Percentiles rank a stretch among this genome's conserved stretches.
Conservation (phyloP, 1,140 invertebrate species). For the Orchestia grillus region DNA sequence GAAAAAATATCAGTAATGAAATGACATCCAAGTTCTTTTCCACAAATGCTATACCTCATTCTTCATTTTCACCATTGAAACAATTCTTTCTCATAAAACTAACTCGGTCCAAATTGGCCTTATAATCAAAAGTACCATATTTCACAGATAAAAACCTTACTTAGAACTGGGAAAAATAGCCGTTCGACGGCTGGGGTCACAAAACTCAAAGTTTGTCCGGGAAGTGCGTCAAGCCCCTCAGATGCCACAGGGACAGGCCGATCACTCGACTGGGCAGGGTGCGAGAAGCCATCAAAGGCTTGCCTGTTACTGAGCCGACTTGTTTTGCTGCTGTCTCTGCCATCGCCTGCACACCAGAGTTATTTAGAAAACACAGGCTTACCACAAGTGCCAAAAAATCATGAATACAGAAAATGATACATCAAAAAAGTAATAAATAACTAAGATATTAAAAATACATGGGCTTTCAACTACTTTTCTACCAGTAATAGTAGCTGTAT, state of each 20-base stretch:
- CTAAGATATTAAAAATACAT: too few species aligned
- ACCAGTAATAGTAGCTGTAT: too few species aligned
- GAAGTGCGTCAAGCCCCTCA: not conserved
- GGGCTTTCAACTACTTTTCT: too few species aligned
- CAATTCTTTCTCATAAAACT: not conserved
- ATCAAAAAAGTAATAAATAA: too few species aligned
- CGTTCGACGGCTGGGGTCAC: slow-evolving; percentile 15
- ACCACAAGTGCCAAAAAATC: too few species aligned
- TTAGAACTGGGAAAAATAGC: not conserved
- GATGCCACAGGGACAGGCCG: not conserved
- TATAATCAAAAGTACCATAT: not conserved
- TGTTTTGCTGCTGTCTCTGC: not conserved
- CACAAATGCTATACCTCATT: not conserved
- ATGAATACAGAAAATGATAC: too few species aligned
- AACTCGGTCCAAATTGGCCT: not conserved
- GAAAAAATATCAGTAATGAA: not conserved
- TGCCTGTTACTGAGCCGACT: not conserved
- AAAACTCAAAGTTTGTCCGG: not conserved
- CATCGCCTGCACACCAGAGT: slow-evolving; percentile 10
- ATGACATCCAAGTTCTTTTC: not conserved
- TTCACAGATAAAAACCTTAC: not conserved
- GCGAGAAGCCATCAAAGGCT: not conserved
- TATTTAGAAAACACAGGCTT: not conserved
- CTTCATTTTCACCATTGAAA: not conserved
- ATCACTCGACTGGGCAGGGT: not conserved